Conservation (phyloP, 2,888 invertebrate species). For the Acrobasis suavella region DNA sequence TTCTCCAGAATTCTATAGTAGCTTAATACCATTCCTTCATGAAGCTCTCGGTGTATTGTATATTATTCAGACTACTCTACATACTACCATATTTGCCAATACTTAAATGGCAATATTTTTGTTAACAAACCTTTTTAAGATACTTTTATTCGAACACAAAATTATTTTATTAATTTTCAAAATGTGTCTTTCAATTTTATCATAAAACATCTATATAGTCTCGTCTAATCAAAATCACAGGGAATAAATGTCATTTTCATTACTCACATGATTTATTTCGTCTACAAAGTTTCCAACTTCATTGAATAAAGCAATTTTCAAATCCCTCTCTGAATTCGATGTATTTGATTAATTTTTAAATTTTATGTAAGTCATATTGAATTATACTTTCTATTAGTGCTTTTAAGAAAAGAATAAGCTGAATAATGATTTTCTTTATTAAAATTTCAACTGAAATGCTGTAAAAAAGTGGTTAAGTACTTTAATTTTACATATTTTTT, state of each 20-base stretch:
- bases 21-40: too few relatives aligned
- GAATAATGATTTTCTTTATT: too few relatives aligned
- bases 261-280: constrained; percentile 11
- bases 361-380: background rate
- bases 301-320: constrained; percentile 11
- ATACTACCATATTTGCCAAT: too few relatives aligned
- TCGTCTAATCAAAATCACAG: constrained; percentile 12
- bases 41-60: too few relatives aligned
- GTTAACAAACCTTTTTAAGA: too few relatives aligned
- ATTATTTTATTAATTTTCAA: background rate
- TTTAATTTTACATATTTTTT: too few relatives aligned
- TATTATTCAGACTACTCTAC: too few relatives aligned
- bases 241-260: constrained; percentile 8
- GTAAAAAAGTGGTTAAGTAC: too few relatives aligned
- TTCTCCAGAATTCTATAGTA: too few relatives aligned
- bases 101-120: too few relatives aligned
- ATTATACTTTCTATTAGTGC: background rate
- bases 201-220: background rate
- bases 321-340: constrained; percentile 2
- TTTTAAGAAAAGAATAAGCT: background rate
- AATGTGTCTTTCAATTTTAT: background rate
- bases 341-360: constrained; percentile 8
- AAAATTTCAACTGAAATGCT: too few relatives aligned
- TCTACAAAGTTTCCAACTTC: constrained; percentile 14
- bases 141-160: too few relatives aligned